Base-by-base conservation (phyloP, 2,113 vertebrate genomes). In the Octodon degus region DNA sequence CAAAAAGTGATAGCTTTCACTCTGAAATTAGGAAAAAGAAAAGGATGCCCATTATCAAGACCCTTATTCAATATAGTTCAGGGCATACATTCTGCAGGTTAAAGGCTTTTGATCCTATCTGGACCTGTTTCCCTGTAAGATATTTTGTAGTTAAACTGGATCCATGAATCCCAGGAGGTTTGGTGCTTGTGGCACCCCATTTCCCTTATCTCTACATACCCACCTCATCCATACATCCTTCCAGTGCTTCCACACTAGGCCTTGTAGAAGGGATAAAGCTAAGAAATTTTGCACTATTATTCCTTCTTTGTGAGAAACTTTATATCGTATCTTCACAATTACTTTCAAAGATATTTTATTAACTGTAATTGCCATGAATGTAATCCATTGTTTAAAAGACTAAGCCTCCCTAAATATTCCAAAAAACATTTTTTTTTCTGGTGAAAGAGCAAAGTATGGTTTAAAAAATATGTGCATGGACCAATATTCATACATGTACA, bases 401-500 rank as follows among this genome's bases (percentile, higher is more conserved):
- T 27, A 76, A 24, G 22, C 4, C 24, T 43, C 12, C 14, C 27
- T 77, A 47, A 47, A 40, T 47, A 5, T 77, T 47, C 40, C 40
- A 77, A 5, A 47, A 27, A 47, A 27, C 10, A 16, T 25, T 74
- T 43, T 76, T 43, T 76, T 47, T 77, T 27, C 12, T 77, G 24
- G 24, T 77, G 14, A 47, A 77, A 47, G 11, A 77, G 13, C 24
- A 14, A 77, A 47, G 50, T 50, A 76, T 43, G 5, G 25, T 43
- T 70, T 43, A 16, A 76, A 77, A 43, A 77, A 47, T 47, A 6
- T 47, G 72, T 74, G 4, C 1, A 20, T 67, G 20, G n/a, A 2
- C 13, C 1, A 8, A 34, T 12, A 20, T 25, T 7, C 14, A 1
- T 5, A 0, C 40, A 24, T 10, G 1, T 4, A 0, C 34, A 13